These are phyloP conservation scores for Bemisia tabaci DNA, from an alignment of 1,140 invertebrate species.

Conservation along the genomic window DNA sequence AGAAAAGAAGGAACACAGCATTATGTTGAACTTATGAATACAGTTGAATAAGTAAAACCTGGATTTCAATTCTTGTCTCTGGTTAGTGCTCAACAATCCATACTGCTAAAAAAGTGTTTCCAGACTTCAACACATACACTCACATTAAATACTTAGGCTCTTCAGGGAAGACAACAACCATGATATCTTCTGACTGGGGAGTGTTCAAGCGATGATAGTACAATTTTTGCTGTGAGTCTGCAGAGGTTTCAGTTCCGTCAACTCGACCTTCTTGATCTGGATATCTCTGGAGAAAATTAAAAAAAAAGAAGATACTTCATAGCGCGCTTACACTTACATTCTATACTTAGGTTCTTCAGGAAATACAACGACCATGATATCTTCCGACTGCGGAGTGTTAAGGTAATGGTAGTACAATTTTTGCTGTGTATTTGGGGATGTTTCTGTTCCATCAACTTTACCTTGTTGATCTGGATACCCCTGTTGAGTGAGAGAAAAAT, in stretches of 20 bases:
- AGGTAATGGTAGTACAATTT: conserved; percentile 88
- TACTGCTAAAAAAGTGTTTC: too few species aligned
- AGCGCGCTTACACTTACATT: conserved; percentile 70
- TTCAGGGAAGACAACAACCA: conserved; percentile 82
- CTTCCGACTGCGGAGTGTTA: conserved; percentile 75
- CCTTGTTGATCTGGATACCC: conserved; percentile 65
- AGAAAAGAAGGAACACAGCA: too few species aligned
- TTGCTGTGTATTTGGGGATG: conserved; percentile 71
- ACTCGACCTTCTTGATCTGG: conserved; percentile 62
- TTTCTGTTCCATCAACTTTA: conserved; percentile 80
- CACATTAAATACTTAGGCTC: conserved; percentile 87
- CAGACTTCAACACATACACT: too few species aligned
- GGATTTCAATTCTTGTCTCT: too few species aligned
- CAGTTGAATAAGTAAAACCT: too few species aligned
- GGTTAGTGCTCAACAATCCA: too few species aligned
- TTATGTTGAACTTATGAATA: too few species aligned
- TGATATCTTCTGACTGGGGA: conserved; percentile 71
- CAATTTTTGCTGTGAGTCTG: conserved; percentile 80
- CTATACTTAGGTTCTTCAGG: conserved; percentile 82
- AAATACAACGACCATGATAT: conserved; percentile 82
- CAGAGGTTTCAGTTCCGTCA: conserved; percentile 81
- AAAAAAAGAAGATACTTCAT: conserved; percentile 11
- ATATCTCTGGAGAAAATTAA: conserved; percentile 39
- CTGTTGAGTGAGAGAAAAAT: conserved; percentile 24
- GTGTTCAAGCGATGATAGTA: conserved; percentile 86